Evolutionary conservation across 2,113 vertebrate genomes (phyloP).

Genomic region (Pavo muticus): DNA sequence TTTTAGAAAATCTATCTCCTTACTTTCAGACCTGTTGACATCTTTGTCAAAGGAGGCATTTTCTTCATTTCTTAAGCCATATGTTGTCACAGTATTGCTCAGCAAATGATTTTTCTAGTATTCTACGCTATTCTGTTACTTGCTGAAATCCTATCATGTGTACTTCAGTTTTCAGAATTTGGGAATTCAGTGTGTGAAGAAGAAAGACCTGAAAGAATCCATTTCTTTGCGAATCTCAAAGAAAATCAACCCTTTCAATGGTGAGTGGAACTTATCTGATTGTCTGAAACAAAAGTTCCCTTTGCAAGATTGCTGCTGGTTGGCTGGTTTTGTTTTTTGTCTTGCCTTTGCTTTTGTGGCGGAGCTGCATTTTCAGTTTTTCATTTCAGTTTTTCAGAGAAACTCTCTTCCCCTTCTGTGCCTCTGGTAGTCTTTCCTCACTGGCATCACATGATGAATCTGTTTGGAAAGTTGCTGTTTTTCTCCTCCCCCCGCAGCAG

Average conservation of each 20-base stretch:
- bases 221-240: slow-evolving; percentile 87
- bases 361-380: not conserved
- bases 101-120: not conserved
- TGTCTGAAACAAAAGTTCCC: not conserved
- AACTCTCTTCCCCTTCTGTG: not conserved
- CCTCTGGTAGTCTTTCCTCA: not conserved
- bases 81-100: not conserved
- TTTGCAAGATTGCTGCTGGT: not conserved
- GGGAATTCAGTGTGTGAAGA: slow-evolving; percentile 97
- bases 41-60: not conserved
- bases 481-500: not conserved
- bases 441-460: not conserved
- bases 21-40: not conserved
- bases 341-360: not conserved
- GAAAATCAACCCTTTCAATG: slow-evolving; percentile 94
- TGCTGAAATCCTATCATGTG: slow-evolving; percentile 31
- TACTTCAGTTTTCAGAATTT: slow-evolving; percentile 94
- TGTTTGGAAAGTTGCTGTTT: not conserved
- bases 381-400: not conserved
- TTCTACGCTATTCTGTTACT: not conserved
- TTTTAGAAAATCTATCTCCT: not conserved
- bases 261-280: slow-evolving; percentile 77
- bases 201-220: slow-evolving; percentile 94
- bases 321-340: not conserved
- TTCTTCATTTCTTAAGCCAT: not conserved